Base-by-base conservation (phyloP, 2,888 invertebrate species). In the Iselma pallidipennis region DNA sequence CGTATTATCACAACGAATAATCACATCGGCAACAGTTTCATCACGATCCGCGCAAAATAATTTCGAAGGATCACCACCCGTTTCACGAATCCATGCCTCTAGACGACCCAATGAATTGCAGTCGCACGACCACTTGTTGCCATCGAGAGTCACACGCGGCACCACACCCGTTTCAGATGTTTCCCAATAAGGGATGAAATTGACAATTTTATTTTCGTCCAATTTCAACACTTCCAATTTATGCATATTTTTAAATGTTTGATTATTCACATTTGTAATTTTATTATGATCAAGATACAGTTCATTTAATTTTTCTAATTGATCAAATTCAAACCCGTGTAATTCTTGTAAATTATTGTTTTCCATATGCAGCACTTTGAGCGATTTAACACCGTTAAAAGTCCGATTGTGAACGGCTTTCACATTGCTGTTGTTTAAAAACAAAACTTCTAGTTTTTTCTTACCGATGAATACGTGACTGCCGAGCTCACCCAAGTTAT, bases 401-500 rank as follows among this genome's bases (percentile, higher is more conserved):
- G 91, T 91, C 77, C 90, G 86, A 83, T 92, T 92, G 83, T 90
- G 89, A 78, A 93, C 87, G 69, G 88, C 86, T 68, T 87, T 85
- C 69, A 93, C 88, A 75, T 90, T 89, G 81, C 91, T 91, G 81
- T 89, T 88, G 83, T 93, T 93, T 69, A 93, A 85, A 82, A 86
- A 92, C 70, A 93, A 84, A 71, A 89, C 88, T 82, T 90, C 88
- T 68, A 93, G 83, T 80, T 91, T 89, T 81, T 92, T 91, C 83
- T 92, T 91, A 65, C 92, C 94, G 78, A 94, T 91, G 82, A 95
- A 94, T 78, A 91, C 90, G 85, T 93, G 92, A 83, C 91, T 91
- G 74, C 90, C 89, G 68, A 95, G 85, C 76, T 90, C 89, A 70
- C 89, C 88, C 66, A 94, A 85, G 79, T 90, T 85, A 81, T 93